phyloP scores from a whole-genome alignment of 2,113 vertebrate species.

The Puffinus mauretanicus region DNA sequence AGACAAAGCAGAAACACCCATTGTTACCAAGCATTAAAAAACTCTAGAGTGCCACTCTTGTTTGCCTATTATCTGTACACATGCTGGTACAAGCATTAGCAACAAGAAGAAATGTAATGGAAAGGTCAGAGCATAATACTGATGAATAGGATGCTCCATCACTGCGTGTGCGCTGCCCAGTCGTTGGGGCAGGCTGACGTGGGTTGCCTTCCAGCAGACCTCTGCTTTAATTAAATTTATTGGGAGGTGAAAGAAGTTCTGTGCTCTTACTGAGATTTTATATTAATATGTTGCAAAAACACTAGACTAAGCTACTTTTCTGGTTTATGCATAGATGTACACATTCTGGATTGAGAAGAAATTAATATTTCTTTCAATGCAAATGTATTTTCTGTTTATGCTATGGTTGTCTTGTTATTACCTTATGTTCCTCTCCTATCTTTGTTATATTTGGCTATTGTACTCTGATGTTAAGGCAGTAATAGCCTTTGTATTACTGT shows the following conservation, averaged over 20 bases:
- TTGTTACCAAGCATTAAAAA: background rate
- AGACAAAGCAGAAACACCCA: background rate
- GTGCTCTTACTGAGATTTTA: background rate
- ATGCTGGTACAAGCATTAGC: background rate
- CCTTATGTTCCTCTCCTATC: background rate
- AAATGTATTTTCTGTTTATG: background rate
- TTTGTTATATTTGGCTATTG: background rate
- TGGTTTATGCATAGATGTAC: background rate
- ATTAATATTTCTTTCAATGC: background rate
- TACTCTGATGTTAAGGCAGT: background rate
- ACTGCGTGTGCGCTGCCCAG: accelerated
- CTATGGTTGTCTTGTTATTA: background rate
- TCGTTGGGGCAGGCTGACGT: background rate
- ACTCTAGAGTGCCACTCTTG: background rate
- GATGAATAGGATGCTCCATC: background rate
- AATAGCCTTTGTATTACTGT: background rate
- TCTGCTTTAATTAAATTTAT: background rate
- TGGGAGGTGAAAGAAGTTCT: background rate
- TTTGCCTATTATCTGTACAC: background rate
- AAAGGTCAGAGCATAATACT: background rate
- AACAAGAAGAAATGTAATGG: background rate
- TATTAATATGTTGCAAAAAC: background rate
- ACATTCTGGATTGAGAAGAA: background rate
- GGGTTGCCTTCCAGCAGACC: background rate
- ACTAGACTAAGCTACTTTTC: background rate